Evolutionary conservation across 2,797 vertebrate genomes (phyloP).

Genomic region (Sebastiscus tertius): DNA sequence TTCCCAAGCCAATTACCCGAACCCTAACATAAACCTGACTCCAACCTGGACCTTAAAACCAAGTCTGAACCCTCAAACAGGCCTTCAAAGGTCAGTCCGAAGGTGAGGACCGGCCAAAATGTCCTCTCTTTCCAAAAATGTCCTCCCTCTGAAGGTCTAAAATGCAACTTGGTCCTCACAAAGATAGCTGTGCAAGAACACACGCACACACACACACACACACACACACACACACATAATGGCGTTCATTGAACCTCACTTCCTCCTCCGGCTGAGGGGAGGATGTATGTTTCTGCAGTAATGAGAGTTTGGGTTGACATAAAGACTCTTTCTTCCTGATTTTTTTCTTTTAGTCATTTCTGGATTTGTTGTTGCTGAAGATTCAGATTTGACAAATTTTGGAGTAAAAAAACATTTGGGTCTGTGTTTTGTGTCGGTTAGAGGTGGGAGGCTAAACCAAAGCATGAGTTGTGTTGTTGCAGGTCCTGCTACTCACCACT

Average conservation of each 20-base stretch:
- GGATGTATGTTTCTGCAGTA: slow-evolving; percentile 9
- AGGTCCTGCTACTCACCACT: neutral
- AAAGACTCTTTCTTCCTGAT: neutral
- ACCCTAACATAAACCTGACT: too few species aligned
- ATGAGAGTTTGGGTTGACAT: slow-evolving; percentile 20
- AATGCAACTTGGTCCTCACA: too few species aligned
- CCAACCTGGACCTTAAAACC: too few species aligned
- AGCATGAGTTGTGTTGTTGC: neutral
- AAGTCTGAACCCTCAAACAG: too few species aligned
- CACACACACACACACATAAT: slow-evolving; percentile 9
- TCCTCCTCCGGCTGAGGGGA: slow-evolving; percentile 31
- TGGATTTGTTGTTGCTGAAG: neutral
- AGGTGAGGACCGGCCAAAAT: too few species aligned
- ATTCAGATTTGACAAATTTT: neutral
- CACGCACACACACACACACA: slow-evolving; percentile 6
- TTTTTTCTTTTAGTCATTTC: neutral
- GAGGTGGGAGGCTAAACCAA: neutral
- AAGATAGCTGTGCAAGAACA: too few species aligned
- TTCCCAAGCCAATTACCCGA: too few species aligned
- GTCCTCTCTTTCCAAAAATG: too few species aligned
- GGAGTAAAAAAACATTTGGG: rapidly evolving
- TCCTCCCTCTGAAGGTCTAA: too few species aligned
- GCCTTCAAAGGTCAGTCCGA: too few species aligned
- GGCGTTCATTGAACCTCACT: slow-evolving; percentile 36
- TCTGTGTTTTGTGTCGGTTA: neutral